A percentile compares a stretch with the other conserved stretches of the same genome.
Conservation (phyloP, 2,888 invertebrate genomes). For the Venusia cambrica region DNA sequence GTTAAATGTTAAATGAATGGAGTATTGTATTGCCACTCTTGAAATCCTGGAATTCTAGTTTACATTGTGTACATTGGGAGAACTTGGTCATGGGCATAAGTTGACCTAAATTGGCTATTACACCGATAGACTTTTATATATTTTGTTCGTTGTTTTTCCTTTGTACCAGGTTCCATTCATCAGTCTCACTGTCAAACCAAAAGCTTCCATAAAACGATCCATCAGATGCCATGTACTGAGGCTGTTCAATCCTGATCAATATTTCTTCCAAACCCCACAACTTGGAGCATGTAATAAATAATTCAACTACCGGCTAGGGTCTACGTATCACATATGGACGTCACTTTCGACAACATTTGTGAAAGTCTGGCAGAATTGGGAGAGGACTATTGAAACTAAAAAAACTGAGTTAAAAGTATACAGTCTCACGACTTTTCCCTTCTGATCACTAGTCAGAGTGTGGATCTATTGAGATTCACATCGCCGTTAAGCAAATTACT, state of each 20-base stretch:
- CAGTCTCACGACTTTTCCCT: too few species aligned
- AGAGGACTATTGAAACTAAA: neutral
- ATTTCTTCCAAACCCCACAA: slow-evolving; percentile 1
- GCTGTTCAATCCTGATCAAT: slow-evolving; percentile 3
- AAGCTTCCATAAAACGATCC: too few species aligned
- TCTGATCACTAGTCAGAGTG: too few species aligned
- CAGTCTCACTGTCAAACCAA: slow-evolving; percentile 1
- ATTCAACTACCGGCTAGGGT: slow-evolving; percentile 5
- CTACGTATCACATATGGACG: slow-evolving; percentile 1
- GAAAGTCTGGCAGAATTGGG: neutral
- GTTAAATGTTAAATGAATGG: too few species aligned
- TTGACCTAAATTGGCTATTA: too few species aligned
- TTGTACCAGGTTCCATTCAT: slow-evolving; percentile 10
- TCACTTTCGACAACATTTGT: slow-evolving; percentile 4
- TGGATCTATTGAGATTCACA: too few species aligned
- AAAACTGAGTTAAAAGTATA: too few species aligned
- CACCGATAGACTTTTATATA: neutral
- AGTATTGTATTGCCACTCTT: too few species aligned
- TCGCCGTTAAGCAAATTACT: too few species aligned
- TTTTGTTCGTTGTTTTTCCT: slow-evolving; percentile 1
- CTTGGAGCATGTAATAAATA: slow-evolving; percentile 5
- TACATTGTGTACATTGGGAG: too few species aligned
- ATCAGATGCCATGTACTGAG: too few species aligned
- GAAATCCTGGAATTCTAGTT: neutral
- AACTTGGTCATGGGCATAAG: too few species aligned